Evolutionary conservation across 2,888 invertebrate genomes (phyloP).

Genomic region (Chromoteleia sp.): DNA sequence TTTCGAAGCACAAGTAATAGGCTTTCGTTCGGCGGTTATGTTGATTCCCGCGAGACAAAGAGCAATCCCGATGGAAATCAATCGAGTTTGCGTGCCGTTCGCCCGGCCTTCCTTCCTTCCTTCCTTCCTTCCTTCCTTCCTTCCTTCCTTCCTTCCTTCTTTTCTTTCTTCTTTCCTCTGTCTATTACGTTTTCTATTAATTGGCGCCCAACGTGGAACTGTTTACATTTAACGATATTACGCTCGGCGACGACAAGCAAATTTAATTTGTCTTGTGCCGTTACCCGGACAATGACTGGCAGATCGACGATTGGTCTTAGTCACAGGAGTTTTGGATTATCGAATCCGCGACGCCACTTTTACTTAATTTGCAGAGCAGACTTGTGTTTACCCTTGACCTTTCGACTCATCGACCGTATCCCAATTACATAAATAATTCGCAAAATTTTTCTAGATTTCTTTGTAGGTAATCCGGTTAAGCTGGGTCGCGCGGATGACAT

Average conservation of each 20-base stretch:
- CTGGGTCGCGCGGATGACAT: background rate
- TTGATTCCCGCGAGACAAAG: constrained; percentile 26
- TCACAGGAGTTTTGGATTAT: constrained; percentile 8
- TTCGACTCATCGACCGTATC: constrained; percentile 14
- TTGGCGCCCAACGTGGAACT: constrained; percentile 22
- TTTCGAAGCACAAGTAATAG: constrained; percentile 33
- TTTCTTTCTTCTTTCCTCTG: background rate
- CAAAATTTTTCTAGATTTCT: constrained; percentile 10
- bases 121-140: constrained; percentile 19
- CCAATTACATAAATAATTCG: constrained; percentile 44
- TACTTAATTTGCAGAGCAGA: constrained; percentile 25
- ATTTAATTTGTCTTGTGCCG: constrained; percentile 14
- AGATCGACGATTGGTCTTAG: background rate
- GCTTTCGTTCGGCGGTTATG: constrained; percentile 24
- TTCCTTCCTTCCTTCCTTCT: constrained; percentile 1
- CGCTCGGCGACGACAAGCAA: constrained; percentile 5
- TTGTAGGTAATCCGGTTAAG: constrained; percentile 17
- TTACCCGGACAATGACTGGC: constrained; percentile 5
- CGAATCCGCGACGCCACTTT: constrained; percentile 4
- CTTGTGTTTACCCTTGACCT: constrained; percentile 41
- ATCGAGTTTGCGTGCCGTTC: constrained; percentile 53
- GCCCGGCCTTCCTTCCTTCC: constrained; percentile 34
- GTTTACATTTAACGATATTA: constrained; percentile 31
- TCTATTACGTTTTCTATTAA: constrained; percentile 38
- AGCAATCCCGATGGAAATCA: constrained; percentile 46